Conservation (phyloP, 2,113 vertebrate species). For the Indicator maculatus region DNA sequence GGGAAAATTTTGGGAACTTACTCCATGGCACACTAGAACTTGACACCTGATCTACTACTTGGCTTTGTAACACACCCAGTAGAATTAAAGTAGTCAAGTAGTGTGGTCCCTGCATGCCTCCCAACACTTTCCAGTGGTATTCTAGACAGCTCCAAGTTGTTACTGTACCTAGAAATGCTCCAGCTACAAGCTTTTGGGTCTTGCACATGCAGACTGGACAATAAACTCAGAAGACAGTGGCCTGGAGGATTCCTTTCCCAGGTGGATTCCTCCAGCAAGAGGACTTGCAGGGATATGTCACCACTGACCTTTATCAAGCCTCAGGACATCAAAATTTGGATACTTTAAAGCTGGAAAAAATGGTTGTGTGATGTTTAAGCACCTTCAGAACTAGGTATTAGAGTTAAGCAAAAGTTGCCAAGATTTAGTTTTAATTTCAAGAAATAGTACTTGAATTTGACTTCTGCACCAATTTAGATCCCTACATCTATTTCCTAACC, state of each 20-base stretch:
- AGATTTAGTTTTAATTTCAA: background rate
- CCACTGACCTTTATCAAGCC: background rate
- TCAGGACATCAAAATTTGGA: background rate
- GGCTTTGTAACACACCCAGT: background rate
- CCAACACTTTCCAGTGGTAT: background rate
- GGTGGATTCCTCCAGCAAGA: background rate
- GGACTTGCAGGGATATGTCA: background rate
- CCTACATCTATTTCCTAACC: background rate
- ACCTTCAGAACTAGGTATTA: background rate
- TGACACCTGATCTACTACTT: background rate
- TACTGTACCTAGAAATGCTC: background rate
- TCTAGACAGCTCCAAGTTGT: background rate
- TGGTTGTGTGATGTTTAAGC: background rate
- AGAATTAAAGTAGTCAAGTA: background rate
- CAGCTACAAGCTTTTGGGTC: background rate
- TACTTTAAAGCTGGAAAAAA: background rate
- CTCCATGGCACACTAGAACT: background rate
- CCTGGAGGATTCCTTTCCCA: background rate
- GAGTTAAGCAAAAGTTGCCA: background rate
- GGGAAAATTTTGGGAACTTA: background rate
- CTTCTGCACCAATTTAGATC: background rate
- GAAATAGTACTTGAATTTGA: background rate
- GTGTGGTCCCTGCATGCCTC: accelerated
- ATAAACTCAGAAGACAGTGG: background rate
- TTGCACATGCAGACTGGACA: background rate